A percentile compares a stretch with the other conserved stretches of the same genome.
phyloP scores from a whole-genome alignment of 2,888 invertebrate species.

The Syritta pipiens region DNA sequence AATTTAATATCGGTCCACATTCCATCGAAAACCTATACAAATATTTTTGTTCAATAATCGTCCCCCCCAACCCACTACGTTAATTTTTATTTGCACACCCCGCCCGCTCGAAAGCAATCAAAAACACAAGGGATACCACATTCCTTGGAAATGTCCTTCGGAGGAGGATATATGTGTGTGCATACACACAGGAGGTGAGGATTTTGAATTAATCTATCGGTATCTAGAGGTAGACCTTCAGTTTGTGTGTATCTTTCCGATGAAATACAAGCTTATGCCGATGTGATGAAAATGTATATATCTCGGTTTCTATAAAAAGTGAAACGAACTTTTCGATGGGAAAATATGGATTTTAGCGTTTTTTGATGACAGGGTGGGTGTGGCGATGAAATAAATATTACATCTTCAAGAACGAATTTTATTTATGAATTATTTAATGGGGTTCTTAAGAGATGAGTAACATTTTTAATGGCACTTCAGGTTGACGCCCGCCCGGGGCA shows the following conservation, averaged over 20 bases:
- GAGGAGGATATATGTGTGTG: neutral
- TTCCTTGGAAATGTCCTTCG: constrained; percentile 7
- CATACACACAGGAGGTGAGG: no score
- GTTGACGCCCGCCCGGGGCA: neutral
- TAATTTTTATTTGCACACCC: constrained; percentile 14
- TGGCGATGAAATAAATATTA: neutral
- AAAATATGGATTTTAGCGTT: neutral
- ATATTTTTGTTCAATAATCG: no score
- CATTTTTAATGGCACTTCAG: neutral
- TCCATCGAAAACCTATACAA: no score
- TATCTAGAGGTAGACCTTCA: no score
- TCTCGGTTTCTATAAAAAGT: no score
- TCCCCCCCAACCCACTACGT: no score
- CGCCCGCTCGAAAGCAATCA: neutral
- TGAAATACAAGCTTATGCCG: constrained; percentile 1
- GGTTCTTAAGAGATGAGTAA: neutral
- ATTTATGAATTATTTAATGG: constrained; percentile 8
- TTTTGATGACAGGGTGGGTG: neutral
- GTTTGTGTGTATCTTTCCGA: neutral
- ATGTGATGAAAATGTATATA: neutral
- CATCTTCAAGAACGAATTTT: neutral
- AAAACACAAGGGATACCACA: neutral
- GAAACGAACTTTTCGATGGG: neutral
- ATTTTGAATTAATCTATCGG: constrained; percentile 17
- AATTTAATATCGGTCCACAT: no score